A percentile compares a stretch with the other conserved stretches of the same genome.
Conservation (phyloP, 2,113 vertebrate species). For the Hystrix cristata region DNA sequence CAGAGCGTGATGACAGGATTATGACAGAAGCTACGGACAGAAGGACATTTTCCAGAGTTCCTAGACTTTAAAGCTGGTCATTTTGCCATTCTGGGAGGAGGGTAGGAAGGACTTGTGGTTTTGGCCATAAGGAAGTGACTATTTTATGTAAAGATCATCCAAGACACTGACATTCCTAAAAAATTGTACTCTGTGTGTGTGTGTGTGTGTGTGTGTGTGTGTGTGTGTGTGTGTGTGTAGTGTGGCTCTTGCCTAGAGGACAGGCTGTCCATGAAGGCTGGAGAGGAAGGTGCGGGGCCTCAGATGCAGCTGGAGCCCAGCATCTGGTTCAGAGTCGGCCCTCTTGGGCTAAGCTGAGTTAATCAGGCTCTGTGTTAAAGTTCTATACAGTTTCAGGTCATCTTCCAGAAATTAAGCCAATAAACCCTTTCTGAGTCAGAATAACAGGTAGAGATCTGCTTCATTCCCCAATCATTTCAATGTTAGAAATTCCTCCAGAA, state of each 20-base stretch:
- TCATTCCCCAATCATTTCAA: not conserved
- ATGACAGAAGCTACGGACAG: not conserved
- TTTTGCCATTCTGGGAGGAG: not conserved
- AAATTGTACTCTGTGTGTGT: not conserved
- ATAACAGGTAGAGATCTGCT: not conserved
- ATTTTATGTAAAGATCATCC: not conserved
- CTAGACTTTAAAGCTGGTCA: not conserved
- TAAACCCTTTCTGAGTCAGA: slow-evolving; percentile 10
- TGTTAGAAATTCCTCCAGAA: not conserved
- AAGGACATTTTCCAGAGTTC: not conserved
- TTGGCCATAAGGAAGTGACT: not conserved
- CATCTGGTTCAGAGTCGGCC: not conserved
- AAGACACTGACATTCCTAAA: not conserved
- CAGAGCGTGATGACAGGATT: not conserved
- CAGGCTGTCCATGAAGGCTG: not conserved
- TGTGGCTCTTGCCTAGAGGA: not conserved
- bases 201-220: too few species aligned
- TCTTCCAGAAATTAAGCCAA: slow-evolving; percentile 18
- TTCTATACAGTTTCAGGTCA: not conserved
- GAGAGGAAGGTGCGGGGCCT: not conserved
- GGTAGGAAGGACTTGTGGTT: not conserved
- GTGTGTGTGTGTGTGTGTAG: not conserved
- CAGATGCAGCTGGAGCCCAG: not conserved
- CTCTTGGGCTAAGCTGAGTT: not conserved
- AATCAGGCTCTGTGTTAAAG: not conserved